Conservation (phyloP, 2,113 vertebrate genomes). For the Rafetus swinhoei region DNA sequence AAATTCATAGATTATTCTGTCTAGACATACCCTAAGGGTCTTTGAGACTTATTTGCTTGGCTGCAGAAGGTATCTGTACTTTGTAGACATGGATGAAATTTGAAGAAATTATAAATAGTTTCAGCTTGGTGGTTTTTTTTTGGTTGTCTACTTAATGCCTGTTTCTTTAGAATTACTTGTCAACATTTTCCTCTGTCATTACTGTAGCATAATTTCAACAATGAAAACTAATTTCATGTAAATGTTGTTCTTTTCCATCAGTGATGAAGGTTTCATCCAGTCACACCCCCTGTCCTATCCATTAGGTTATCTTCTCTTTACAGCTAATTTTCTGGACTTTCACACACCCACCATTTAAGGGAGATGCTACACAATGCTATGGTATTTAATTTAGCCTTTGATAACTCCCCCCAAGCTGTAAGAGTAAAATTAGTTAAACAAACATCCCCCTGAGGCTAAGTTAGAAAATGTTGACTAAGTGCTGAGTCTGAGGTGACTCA, state of each 20-base stretch:
- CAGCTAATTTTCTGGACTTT: constrained; percentile 56
- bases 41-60: constrained; percentile 59
- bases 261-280: constrained; percentile 26
- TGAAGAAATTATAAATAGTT: constrained; percentile 69
- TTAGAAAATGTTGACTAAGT: constrained; percentile 17
- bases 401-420: constrained; percentile 16
- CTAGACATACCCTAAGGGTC: constrained; percentile 1
- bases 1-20: too few species aligned
- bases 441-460: neutral
- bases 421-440: constrained; percentile 45
- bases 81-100: constrained; percentile 50
- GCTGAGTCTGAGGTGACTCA: neutral
- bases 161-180: constrained; percentile 63
- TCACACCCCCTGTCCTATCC: constrained; percentile 24
- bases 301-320: constrained; percentile 39
- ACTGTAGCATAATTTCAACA: constrained; percentile 63
- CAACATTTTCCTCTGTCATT: constrained; percentile 66
- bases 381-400: constrained; percentile 36
- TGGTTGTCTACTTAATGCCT: constrained; percentile 55
- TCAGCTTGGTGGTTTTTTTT: constrained; percentile 23
- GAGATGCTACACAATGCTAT: constrained; percentile 4
- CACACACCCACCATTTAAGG: constrained; percentile 27
- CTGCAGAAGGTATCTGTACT: constrained; percentile 58
- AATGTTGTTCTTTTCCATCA: neutral
- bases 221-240: constrained; percentile 71